Percentiles rank a stretch among this genome's conserved stretches.
Conservation (phyloP, 1,140 invertebrate genomes). For the Drosophila ficusphila region DNA sequence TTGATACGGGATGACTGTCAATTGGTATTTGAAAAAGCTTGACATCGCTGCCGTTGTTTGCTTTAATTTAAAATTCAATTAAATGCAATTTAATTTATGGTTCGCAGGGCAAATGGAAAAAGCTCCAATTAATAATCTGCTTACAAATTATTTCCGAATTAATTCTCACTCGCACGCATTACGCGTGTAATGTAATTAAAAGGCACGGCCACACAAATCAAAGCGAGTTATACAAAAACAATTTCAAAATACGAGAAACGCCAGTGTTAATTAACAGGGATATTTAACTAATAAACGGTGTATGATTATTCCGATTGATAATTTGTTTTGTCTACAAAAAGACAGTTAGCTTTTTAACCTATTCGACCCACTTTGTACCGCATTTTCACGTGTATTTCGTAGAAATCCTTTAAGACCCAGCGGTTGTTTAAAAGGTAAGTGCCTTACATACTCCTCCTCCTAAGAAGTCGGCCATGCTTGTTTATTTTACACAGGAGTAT, state of each 20-base stretch:
- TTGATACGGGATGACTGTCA: constrained; percentile 8
- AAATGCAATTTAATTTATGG: constrained; percentile 42
- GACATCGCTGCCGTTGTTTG: constrained; percentile 15
- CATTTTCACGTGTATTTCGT: too few relatives aligned
- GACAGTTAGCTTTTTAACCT: too few relatives aligned
- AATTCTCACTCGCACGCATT: constrained; percentile 31
- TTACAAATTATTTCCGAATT: constrained; percentile 45
- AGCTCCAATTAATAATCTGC: constrained; percentile 52
- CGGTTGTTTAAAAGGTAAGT: constrained; percentile 29
- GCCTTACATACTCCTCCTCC: constrained; percentile 22
- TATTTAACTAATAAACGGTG: not conserved
- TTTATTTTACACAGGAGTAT: constrained; percentile 77
- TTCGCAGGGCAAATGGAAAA: constrained; percentile 16
- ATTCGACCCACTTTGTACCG: too few relatives aligned
- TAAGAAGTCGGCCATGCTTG: constrained; percentile 47
- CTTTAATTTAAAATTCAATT: constrained; percentile 52
- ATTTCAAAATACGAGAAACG: constrained; percentile 9
- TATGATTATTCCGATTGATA: not conserved
- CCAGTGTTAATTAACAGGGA: constrained; percentile 21
- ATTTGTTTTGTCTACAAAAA: not conserved
- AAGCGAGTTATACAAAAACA: constrained; percentile 27
- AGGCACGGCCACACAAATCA: constrained; percentile 30
- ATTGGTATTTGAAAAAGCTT: constrained; percentile 20
- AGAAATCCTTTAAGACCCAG: constrained; percentile 33
- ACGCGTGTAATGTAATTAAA: constrained; percentile 56